Percentiles rank a stretch among this genome's conserved stretches.
These are phyloP conservation scores for Eretmocerus hayati DNA, from an alignment of 2,888 invertebrate species.

Conservation along the genomic window DNA sequence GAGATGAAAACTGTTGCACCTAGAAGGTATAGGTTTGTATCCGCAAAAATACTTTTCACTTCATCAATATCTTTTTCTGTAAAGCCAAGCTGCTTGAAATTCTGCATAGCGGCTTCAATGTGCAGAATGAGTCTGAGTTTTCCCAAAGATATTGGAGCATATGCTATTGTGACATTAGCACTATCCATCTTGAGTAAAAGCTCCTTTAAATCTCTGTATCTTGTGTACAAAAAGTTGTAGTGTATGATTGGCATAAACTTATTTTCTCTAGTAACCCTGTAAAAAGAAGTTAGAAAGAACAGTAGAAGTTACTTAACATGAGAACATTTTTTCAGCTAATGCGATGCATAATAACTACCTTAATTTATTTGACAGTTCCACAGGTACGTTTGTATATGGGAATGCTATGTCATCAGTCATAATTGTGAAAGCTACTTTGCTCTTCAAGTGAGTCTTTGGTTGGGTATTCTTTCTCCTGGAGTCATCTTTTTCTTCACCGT, in stretches of 20 bases:
- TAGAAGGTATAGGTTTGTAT: constrained; percentile 87
- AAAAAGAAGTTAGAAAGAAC: constrained; percentile 32
- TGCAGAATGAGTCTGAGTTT: constrained; percentile 71
- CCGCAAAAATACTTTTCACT: constrained; percentile 91
- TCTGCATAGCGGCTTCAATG: constrained; percentile 66
- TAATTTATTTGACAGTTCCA: constrained; percentile 58
- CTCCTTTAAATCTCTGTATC: constrained; percentile 67
- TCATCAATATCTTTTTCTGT: constrained; percentile 92
- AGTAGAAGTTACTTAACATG: constrained; percentile 3
- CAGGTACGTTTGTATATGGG: constrained; percentile 60
- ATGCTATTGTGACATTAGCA: constrained; percentile 63
- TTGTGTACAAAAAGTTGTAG: constrained; percentile 75
- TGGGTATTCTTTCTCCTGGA: no score
- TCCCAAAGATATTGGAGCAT: constrained; percentile 72
- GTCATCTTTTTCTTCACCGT: no score
- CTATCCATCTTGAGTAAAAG: constrained; percentile 55
- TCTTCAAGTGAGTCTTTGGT: constrained; percentile 72
- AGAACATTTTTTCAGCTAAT: background rate
- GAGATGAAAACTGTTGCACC: constrained; percentile 86
- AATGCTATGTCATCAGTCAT: constrained; percentile 66
- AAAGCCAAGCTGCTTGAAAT: constrained; percentile 73
- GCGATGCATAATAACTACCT: constrained; percentile 46
- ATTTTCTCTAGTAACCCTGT: constrained; percentile 53
- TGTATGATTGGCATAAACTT: constrained; percentile 66
- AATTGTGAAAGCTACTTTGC: constrained; percentile 66